Base-by-base conservation (phyloP, 1,140 invertebrate species). In the Campoletis sonorensis region DNA sequence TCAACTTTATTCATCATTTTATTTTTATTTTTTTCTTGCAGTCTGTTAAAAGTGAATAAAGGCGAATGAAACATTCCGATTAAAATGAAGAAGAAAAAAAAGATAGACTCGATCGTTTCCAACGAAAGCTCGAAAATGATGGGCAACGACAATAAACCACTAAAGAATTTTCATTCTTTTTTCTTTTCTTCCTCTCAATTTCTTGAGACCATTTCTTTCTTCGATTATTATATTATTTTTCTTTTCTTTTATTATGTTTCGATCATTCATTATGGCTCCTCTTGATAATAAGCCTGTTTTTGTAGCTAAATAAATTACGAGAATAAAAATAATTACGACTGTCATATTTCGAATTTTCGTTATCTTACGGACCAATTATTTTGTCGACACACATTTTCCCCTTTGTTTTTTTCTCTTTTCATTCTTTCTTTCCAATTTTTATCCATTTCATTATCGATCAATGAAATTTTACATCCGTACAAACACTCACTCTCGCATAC, bases 261-360 rank as follows among this genome's bases (percentile, higher is more conserved):
- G 13, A 45, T 45, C 40, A 11, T 45, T 45, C 11, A 45, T 45
- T 10, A 45, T 13, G 40, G 40, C 8, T 10, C 37, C 67, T 1
- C 33, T 26, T 27, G 37, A 51, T 72, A 23, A 54, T 72, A 79
- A 51, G 40, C 45, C 27, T 79, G 75, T 79, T 49, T 79, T 82
- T 79, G 68, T 82, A 58, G 67, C 70, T 82, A 76, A 85, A 86
- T 86, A 85, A 86, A 85, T 86, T 84, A 86, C 81, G 81, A 85
- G 77, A 84, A 81, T 82, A 82, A 82, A 82, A 82, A 82, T 82
- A 40, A 78, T 82, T 79, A 79, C 30, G 67, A 78, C 64, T 76
- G 54, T 49, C 54, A 72, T 82, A 10, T 67, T 67, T 67, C 23
- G 10, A 61, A 61, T 33, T 21, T 77, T 77, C 33, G 13, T 27